Evolutionary conservation across 1,140 invertebrate species (phyloP).

Genomic region (Aphelenchoides avenae): DNA sequence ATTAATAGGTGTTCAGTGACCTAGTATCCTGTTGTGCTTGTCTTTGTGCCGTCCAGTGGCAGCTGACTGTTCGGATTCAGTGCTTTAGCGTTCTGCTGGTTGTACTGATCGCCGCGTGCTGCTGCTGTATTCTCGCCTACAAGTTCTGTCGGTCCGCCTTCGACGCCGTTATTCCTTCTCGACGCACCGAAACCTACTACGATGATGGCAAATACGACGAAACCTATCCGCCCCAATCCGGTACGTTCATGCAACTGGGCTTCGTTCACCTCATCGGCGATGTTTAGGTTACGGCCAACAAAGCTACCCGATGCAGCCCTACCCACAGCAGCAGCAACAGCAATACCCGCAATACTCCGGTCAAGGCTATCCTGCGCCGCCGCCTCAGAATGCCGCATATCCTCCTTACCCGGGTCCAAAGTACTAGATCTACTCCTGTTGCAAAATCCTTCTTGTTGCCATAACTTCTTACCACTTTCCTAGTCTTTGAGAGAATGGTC

Average conservation of each 20-base stretch:
- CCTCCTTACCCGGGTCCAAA: too few species aligned
- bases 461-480: too few species aligned
- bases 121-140: conserved; percentile 34
- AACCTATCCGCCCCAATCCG: too few species aligned
- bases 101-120: conserved; percentile 33
- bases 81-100: conserved; percentile 39
- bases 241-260: too few species aligned
- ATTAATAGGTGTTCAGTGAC: conserved; percentile 10
- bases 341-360: too few species aligned
- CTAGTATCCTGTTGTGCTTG: conserved; percentile 10
- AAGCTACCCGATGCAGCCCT: conserved; percentile 41
- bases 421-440: too few species aligned
- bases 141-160: conserved; percentile 39
- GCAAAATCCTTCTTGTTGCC: too few species aligned
- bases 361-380: too few species aligned
- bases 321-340: conserved; percentile 15
- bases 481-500: too few species aligned
- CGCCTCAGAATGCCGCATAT: conserved; percentile 15
- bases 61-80: conserved; percentile 18
- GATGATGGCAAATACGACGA: conserved; percentile 27
- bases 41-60: neutral
- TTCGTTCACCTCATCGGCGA: too few species aligned
- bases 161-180: conserved; percentile 18
- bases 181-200: conserved; percentile 9
- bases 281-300: too few species aligned